Base-by-base conservation (phyloP, 2,113 vertebrate genomes). In the Lophotis ruficrista region DNA sequence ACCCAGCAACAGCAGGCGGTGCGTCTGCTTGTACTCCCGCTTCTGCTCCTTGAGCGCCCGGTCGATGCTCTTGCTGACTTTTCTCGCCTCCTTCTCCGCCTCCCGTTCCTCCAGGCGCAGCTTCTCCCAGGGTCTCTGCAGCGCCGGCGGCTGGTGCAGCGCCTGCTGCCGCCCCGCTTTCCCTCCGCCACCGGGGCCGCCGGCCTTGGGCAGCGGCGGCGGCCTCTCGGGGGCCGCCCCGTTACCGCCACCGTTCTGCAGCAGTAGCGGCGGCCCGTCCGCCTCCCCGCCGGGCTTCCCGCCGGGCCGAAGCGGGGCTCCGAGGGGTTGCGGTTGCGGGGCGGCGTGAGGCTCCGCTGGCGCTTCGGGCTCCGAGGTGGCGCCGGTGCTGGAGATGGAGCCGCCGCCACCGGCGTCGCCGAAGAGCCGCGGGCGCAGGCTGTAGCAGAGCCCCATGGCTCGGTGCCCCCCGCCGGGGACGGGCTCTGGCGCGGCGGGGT, bases 401-500 rank as follows among this genome's bases (percentile, higher is more conserved):
- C 98, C 97, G 76, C 98, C 98, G 66, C 98, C 97, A 79, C 98
- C 99, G 83, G 98, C 95, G 87, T 98, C 98, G 81, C 99, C 99
- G 96, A 99, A 99, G 94, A 99, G 98, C 97, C 99, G 98, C 97
- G 99, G 99, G 96, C 99, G 98, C 98, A 99, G 97, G 93, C 99
- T 99, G 97, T 99, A 99, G 97, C 99, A 99, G 97, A 99, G 98
- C 97, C 99, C 99, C 99, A 99, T 99, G 98, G 97, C 98, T 97
- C 85, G 86, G 43, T 72, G 85, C 78, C 90, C 90, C 85, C 88
- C 80, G 54, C 82, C 69, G 65, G 89, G 91, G 85, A 87, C 84
- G 64, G 76, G 89, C 78, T 68, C 45, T 66, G 27, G 87, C 69
- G 79, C 56, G 73, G 93, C 82, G 71, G 60, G 66, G 61, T 10